phyloP scores from a whole-genome alignment of 2,888 invertebrate genomes.

The Anaspis maculata region DNA sequence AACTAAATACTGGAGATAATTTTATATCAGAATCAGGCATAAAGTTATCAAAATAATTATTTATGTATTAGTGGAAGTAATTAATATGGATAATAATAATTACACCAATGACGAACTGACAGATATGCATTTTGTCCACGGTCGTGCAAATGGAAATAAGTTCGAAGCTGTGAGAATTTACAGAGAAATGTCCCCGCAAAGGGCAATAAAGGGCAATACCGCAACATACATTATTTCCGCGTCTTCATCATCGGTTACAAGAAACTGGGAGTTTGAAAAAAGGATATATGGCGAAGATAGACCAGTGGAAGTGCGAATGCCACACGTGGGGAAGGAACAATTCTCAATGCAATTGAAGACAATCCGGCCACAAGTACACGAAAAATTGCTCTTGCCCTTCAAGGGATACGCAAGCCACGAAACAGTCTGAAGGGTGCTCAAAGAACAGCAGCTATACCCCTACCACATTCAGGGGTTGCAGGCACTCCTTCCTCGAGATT shows the following conservation, averaged over 20 bases:
- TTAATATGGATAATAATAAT: too few relatives aligned
- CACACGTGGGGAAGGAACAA: neutral
- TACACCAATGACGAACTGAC: neutral
- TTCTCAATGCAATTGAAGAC: neutral
- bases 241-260: neutral
- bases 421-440: neutral
- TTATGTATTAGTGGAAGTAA: too few relatives aligned
- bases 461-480: neutral
- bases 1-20: too few relatives aligned
- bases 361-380: neutral
- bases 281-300: neutral
- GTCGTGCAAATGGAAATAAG: neutral
- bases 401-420: neutral
- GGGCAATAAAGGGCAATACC: too few relatives aligned
- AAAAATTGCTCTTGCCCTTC: neutral
- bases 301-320: neutral
- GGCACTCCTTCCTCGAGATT: neutral
- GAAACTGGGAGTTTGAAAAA: neutral
- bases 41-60: too few relatives aligned
- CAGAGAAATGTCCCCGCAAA: constrained; percentile 2
- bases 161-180: constrained; percentile 1
- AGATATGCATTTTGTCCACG: neutral
- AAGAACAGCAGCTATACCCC: neutral
- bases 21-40: too few relatives aligned
- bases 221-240: too few relatives aligned